Percentiles rank a stretch among this genome's conserved stretches.
These are phyloP conservation scores for Rhinogobius similis DNA, from an alignment of 2,113 vertebrate species.

Conservation along the genomic window DNA sequence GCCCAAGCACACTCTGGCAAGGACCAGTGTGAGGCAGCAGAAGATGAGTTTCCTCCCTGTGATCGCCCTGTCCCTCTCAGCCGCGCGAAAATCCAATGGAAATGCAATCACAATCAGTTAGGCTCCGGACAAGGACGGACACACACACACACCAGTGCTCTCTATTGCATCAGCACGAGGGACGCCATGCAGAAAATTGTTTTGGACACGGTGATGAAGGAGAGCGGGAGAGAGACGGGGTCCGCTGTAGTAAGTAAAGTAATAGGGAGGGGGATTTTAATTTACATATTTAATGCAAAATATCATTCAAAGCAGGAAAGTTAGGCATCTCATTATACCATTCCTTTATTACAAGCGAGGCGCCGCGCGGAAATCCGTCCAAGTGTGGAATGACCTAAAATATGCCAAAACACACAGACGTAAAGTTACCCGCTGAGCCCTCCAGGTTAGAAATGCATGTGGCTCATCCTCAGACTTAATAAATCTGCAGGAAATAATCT, in stretches of 20 bases:
- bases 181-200: conserved; percentile 82
- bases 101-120: conserved; percentile 76
- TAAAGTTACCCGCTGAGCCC: conserved; percentile 51
- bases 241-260: conserved; percentile 30
- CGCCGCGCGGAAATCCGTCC: conserved; percentile 57
- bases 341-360: conserved; percentile 69
- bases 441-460: conserved; percentile 35
- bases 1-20: conserved; percentile 38
- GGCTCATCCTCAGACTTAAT: conserved; percentile 52
- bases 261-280: conserved; percentile 58
- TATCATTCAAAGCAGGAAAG: conserved; percentile 75
- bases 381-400: conserved; percentile 46
- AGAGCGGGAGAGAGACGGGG: conserved; percentile 31
- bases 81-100: conserved; percentile 69
- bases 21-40: conserved; percentile 59
- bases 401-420: conserved; percentile 30
- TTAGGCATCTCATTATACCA: conserved; percentile 76
- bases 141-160: conserved; percentile 22
- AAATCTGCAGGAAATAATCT: conserved; percentile 60
- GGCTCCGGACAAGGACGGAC: conserved; percentile 55
- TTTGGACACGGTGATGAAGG: conserved; percentile 77
- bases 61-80: conserved; percentile 62
- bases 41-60: conserved; percentile 67
- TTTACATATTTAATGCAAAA: conserved; percentile 82
- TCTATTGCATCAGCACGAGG: conserved; percentile 51